These are phyloP conservation scores for Pandemis cinnamomeana DNA, from an alignment of 2,888 invertebrate genomes.

Conservation along the genomic window DNA sequence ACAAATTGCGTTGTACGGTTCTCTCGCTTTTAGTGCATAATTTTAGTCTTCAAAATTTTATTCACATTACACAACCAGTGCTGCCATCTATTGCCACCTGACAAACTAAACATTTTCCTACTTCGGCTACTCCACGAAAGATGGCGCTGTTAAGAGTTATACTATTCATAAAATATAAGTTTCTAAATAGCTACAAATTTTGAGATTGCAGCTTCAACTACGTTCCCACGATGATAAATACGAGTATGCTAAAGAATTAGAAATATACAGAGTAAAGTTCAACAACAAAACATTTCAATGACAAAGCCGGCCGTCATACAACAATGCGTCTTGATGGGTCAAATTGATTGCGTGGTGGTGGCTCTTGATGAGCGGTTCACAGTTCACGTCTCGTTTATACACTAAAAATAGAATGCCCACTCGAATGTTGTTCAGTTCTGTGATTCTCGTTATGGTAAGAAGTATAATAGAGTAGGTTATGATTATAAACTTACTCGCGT, in stretches of 20 bases:
- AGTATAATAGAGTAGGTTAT: background rate
- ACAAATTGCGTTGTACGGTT: too few relatives aligned
- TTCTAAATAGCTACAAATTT: background rate
- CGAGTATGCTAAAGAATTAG: background rate
- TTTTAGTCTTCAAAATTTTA: too few relatives aligned
- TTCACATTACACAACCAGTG: background rate
- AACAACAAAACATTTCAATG: slow-evolving; percentile 40
- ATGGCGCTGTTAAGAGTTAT: slow-evolving; percentile 53
- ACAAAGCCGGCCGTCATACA: slow-evolving; percentile 44
- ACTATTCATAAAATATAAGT: background rate
- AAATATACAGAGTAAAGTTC: slow-evolving; percentile 6
- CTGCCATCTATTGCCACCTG: slow-evolving; percentile 18
- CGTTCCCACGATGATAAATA: background rate
- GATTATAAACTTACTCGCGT: slow-evolving; percentile 6
- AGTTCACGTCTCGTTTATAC: slow-evolving; percentile 61
- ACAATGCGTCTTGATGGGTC: slow-evolving; percentile 67
- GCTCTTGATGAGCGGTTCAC: slow-evolving; percentile 61
- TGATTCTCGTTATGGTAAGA: slow-evolving; percentile 53
- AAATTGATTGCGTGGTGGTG: slow-evolving; percentile 78
- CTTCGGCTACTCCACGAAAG: slow-evolving; percentile 62
- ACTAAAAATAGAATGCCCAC: slow-evolving; percentile 76
- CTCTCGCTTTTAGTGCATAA: too few relatives aligned
- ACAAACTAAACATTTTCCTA: background rate
- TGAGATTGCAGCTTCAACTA: background rate
- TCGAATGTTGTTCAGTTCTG: slow-evolving; percentile 61